phyloP scores from a whole-genome alignment of 2,113 vertebrate genomes.

The Typhlomys cinereus region DNA sequence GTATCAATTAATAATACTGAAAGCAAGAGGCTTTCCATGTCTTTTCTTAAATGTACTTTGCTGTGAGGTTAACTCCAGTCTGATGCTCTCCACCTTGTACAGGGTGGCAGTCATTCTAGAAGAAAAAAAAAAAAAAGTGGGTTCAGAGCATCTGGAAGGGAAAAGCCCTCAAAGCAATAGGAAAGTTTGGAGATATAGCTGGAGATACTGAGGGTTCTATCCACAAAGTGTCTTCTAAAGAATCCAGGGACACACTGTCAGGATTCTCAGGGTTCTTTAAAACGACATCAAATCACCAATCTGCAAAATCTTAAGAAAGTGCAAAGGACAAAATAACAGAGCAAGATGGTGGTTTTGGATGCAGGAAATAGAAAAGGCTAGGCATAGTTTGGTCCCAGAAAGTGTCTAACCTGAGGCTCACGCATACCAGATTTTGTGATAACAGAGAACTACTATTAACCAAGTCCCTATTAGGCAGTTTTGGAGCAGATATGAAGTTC shows the following conservation, averaged over 20 bases:
- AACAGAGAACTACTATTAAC: not conserved
- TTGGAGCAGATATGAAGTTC: too few species aligned
- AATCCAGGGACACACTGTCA: not conserved
- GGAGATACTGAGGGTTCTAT: not conserved
- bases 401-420: not conserved
- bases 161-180: not conserved
- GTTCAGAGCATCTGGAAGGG: not conserved
- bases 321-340: not conserved
- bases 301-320: not conserved
- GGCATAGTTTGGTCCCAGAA: not conserved
- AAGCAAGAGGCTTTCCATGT: not conserved
- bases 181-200: not conserved
- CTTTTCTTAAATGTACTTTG: conserved; percentile 1
- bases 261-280: not conserved
- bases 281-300: not conserved
- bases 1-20: not conserved
- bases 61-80: not conserved
- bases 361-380: not conserved
- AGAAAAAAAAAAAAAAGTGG: not conserved
- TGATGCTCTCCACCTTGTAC: not conserved
- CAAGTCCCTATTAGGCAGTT: not conserved
- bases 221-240: not conserved
- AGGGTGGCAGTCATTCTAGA: not conserved
- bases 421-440: not conserved
- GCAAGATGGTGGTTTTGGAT: not conserved